Base-by-base conservation (phyloP, 2,888 invertebrate genomes). In the Osedax fenrisi region DNA sequence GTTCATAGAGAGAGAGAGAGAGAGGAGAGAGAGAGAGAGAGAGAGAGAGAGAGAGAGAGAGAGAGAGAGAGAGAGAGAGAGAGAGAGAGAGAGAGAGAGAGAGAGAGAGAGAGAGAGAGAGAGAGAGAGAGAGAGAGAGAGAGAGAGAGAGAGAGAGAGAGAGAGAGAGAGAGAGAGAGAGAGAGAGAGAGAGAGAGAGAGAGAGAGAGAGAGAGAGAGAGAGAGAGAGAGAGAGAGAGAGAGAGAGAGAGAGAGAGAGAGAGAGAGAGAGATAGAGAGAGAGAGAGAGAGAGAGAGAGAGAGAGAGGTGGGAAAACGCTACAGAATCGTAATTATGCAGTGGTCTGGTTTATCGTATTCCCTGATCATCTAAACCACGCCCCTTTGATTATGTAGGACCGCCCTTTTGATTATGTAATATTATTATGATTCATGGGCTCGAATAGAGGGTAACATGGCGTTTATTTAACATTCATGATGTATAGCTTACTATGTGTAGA, bases 1-100 rank as follows among this genome's bases (percentile, higher is more conserved):
- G n/a, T n/a, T n/a, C n/a, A n/a, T 10, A 67, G 67, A 67, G 13
- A 67, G 67, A 67, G 13, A 67, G 1, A 67, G 67, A 67, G 67
- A 67, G 23, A 13, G 13, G 25, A 67, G 67, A 67, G 67, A 67
- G 67, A 67, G 67, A 67, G 67, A 67, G 67, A 67, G 67, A 67
- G 67, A 67, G 67, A 67, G 67, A 67, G 67, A 67, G 67, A 67
- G 67, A 67, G 67, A 67, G 67, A 75, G 70, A 73, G 24, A 25
- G 73, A 26, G 26, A 59, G 27, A 62, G 64, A 74, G 56, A 68
- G 67, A 71, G 68, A 71, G 68, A 26, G 73, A 26, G 73, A 71
- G 73, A 68, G 73, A 67, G 73, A 68, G 73, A 72, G 73, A 67
- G 62, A 67, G 73, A 68, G 62, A 67, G 73, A 67, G 73, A 67